These are phyloP conservation scores for Adelges cooleyi DNA, from an alignment of 1,140 invertebrate species.

Conservation along the genomic window DNA sequence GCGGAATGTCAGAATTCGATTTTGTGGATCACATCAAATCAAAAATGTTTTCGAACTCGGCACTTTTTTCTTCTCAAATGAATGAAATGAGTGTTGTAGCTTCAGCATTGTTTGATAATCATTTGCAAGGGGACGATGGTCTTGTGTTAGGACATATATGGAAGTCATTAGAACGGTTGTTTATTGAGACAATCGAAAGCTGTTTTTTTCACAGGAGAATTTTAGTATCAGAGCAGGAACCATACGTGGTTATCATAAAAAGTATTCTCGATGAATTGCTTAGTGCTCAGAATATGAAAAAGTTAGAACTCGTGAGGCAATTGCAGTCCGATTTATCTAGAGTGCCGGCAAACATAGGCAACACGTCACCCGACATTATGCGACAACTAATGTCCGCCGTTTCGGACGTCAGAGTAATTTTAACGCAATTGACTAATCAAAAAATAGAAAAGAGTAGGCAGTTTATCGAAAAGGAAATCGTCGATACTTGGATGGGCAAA, in stretches of 20 bases:
- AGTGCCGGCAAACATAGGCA: background rate
- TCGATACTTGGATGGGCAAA: background rate
- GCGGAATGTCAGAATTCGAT: background rate
- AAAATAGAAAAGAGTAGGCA: background rate
- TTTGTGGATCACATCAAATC: background rate
- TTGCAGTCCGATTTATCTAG: constrained; percentile 1
- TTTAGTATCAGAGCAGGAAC: background rate
- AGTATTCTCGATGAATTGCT: background rate
- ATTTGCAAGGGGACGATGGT: background rate
- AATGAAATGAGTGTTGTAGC: background rate
- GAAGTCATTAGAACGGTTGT: background rate
- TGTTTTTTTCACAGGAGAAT: constrained; percentile 9
- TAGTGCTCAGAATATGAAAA: background rate
- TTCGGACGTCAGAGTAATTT: background rate
- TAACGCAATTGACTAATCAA: background rate
- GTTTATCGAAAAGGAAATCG: background rate
- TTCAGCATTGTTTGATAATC: background rate
- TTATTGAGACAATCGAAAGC: background rate
- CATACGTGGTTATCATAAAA: background rate
- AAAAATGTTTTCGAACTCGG: background rate
- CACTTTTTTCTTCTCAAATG: background rate
- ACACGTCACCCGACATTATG: background rate
- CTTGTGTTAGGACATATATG: background rate
- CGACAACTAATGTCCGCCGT: background rate
- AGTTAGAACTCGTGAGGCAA: background rate